A percentile compares a stretch with the other conserved stretches of the same genome.
These are phyloP conservation scores for Pandemis cinnamomeana DNA, from an alignment of 2,888 invertebrate genomes.

Conservation along the genomic window DNA sequence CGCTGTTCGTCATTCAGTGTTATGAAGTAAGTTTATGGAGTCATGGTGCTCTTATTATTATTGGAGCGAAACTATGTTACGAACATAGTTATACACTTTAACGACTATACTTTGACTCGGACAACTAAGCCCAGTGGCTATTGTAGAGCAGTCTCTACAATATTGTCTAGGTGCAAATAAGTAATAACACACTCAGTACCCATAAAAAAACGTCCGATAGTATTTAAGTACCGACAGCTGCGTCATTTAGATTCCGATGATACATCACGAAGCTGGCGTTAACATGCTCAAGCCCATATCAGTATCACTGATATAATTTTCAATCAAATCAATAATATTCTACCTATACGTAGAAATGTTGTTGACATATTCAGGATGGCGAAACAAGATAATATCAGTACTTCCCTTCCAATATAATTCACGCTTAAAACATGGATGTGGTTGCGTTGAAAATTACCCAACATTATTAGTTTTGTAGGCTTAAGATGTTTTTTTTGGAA, in stretches of 20 bases:
- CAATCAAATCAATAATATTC: slow-evolving; percentile 37
- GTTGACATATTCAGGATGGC: slow-evolving; percentile 6
- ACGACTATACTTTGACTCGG: background rate
- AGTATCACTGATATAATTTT: slow-evolving; percentile 19
- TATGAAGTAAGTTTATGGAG: slow-evolving; percentile 83
- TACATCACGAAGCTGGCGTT: slow-evolving; percentile 10
- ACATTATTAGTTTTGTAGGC: background rate
- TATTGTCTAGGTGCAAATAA: background rate
- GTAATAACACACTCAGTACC: background rate
- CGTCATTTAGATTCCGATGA: slow-evolving; percentile 6
- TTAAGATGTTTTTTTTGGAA: too few relatives aligned
- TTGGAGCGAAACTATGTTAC: slow-evolving; percentile 52
- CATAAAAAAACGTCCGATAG: background rate
- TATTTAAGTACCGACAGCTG: background rate
- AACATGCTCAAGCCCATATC: slow-evolving; percentile 25
- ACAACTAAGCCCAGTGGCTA: background rate
- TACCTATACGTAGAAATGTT: slow-evolving; percentile 24
- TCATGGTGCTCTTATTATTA: slow-evolving; percentile 49
- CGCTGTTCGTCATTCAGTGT: slow-evolving; percentile 84
- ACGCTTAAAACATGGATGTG: background rate
- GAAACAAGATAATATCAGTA: slow-evolving; percentile 21
- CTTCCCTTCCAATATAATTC: background rate
- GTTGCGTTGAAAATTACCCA: background rate
- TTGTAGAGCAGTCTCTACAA: too few relatives aligned
- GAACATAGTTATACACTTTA: background rate